Evolutionary conservation across 2,888 invertebrate genomes (phyloP), one percentile per base, ranked within the genome.

Genomic region (Ochropleura plecta): DNA sequence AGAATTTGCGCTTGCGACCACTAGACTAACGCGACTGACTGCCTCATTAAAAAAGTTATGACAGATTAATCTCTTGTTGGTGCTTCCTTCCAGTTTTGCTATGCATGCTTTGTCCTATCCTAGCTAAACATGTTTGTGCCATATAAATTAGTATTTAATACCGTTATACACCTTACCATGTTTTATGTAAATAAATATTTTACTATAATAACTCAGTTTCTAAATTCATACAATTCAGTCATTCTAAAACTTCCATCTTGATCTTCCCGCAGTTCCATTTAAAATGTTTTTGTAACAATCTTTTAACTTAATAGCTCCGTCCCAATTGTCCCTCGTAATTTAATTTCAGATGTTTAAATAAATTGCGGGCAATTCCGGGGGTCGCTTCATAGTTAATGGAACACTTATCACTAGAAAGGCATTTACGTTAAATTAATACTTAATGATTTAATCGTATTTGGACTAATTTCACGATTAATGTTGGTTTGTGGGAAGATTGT

Each of bases 321-420:
- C 79, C 79, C 83, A 87, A 83, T 88, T 87, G 82, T 86, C 85
- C 84, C 82, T 79, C 66, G 77, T 88, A 89, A 90, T 89, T 90
- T 88, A 83, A 89, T 90, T 87, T 86, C 59, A 77, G 83, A 79
- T 85, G 80, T 86, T 89, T 83, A 84, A 88, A 89, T 88, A 88
- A 88, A 90, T 89, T 88, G 86, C 81, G 81, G 84, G 75, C 70
- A 80, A 85, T 85, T 87, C 72, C 40, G 77, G 65, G 81, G 79
- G 82, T 73, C 78, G 69, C 76, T 75, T 72, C 57, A 85, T 88
- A 86, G 87, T 86, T 82, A 87, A 88, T 85, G 79, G 82, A 60
- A 79, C 78, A 75, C 73, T 78, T 78, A 84, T 77, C 78, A 76
- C 79, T 73, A 66, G 53, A 68, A 79, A 68, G 65, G 62, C 40